Percentiles rank a stretch among this genome's conserved stretches.
Evolutionary conservation across 92 coral and sea anemone genomes (phyloP).

Genomic region (Palythoa caribaeorum): DNA sequence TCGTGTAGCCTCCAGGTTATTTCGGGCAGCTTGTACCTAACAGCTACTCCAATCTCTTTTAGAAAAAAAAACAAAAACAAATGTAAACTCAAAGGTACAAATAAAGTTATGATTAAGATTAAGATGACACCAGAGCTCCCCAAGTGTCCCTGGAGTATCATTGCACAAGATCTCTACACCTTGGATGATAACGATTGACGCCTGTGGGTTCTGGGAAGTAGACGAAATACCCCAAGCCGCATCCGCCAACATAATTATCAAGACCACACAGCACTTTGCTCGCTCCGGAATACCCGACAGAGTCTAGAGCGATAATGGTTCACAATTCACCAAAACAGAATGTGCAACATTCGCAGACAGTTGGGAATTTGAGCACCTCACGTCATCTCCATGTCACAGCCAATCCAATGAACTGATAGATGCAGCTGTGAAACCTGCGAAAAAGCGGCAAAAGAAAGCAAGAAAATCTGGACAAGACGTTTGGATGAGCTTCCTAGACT

Average conservation of each 20-base stretch:
- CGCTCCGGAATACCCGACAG: constrained; percentile 19
- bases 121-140: constrained; percentile 51
- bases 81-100: too few relatives aligned
- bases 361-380: neutral
- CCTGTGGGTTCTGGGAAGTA: constrained; percentile 28
- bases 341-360: neutral
- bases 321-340: neutral
- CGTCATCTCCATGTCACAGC: neutral
- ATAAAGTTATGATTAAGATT: too few relatives aligned
- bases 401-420: neutral
- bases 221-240: neutral
- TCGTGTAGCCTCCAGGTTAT: too few relatives aligned
- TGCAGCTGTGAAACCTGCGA: neutral
- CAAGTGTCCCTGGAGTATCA: neutral
- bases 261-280: constrained; percentile 9
- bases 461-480: neutral
- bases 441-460: constrained; percentile 28
- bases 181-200: constrained; percentile 26
- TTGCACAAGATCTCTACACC: constrained; percentile 12
- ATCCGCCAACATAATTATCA: neutral
- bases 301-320: constrained; percentile 46
- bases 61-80: too few relatives aligned
- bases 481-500: constrained; percentile 20
- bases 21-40: too few relatives aligned
- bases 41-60: too few relatives aligned